Percentiles rank a stretch among this genome's conserved stretches.
phyloP scores from a whole-genome alignment of 1,140 invertebrate species.

The Pentalonia nigronervosa region DNA sequence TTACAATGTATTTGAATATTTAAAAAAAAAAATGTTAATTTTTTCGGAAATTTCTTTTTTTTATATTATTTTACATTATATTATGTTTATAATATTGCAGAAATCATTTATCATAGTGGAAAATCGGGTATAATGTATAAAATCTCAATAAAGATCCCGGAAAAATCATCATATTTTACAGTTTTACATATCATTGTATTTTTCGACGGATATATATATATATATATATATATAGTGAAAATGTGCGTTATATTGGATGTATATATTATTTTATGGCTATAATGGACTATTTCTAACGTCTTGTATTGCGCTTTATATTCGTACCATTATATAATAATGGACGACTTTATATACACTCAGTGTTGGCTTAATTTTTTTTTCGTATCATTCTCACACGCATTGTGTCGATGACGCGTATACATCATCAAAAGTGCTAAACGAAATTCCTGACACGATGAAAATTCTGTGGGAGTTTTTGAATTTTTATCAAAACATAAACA shows the following conservation, averaged over 20 bases:
- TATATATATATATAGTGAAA: too few species aligned
- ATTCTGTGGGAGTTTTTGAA: neutral
- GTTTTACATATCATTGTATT: neutral
- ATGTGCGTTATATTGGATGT: neutral
- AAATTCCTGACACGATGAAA: neutral
- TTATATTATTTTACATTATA: too few species aligned
- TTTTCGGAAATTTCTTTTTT: neutral
- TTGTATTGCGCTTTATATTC: neutral
- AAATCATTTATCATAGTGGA: neutral
- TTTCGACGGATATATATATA: too few species aligned
- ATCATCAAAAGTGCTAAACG: neutral
- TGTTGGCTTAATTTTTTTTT: neutral
- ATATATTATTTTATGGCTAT: slow-evolving; percentile 10
- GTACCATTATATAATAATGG: neutral
- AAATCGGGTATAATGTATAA: neutral
- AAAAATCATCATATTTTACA: neutral
- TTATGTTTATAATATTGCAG: neutral
- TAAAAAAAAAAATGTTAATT: neutral
- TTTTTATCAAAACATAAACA: neutral
- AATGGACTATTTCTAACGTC: neutral
- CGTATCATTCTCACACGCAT: too few species aligned
- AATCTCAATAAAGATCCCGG: neutral
- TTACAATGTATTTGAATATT: too few species aligned
- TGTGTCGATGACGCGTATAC: neutral
- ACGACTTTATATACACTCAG: neutral